Evolutionary conservation across 1,140 invertebrate species (phyloP), one percentile per base, ranked within the genome.

Genomic region (Conus ventricosus): DNA sequence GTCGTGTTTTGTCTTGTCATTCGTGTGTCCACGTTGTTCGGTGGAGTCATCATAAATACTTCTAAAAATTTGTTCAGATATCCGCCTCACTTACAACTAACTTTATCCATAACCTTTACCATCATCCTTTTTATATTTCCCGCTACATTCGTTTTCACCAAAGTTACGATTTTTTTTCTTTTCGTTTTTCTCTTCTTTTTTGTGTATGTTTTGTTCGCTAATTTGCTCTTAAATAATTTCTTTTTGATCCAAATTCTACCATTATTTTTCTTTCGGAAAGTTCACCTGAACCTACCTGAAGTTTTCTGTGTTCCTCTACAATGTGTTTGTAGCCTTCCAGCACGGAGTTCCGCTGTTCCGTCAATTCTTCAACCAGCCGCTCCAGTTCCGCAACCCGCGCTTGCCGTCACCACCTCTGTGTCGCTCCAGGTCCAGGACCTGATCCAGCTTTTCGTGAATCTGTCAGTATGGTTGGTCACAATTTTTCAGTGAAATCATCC

Each of bases 391-490:
- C 76, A 15, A 78, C 39, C 5, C 76, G 76, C 76, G n/a, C 27
- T 78, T 39, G n/a, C 76, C n/a, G 25, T 78, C 76, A 25, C n/a
- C 25, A 25, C 27, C 76, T 15, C 27, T 6, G 11, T 78, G 76
- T 25, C 25, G n/a, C 76, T 78, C 25, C 76, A 39, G 53, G 8
- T 55, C 81, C 51, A 57, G 17, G 39, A 55, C 81, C 81, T 83
- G 81, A 20, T 83, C 81, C n/a, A 55, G 8, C 81, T 83, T 83
- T 8, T 83, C 81, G n/a, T 55, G 51, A 8, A 83, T 5, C 81
- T 83, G 81, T 17, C 5, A 25, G 60, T 20, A 63, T 11, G 11
- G 60, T 2, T 15, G 11, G 1, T 63, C 4, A 63, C 60, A 63
- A 63, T 63, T 63, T n/a, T n/a, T 23, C 15, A 23, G 15, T 75